Conservation (phyloP, 2,797 vertebrate species). For the Gallirallus australis region DNA sequence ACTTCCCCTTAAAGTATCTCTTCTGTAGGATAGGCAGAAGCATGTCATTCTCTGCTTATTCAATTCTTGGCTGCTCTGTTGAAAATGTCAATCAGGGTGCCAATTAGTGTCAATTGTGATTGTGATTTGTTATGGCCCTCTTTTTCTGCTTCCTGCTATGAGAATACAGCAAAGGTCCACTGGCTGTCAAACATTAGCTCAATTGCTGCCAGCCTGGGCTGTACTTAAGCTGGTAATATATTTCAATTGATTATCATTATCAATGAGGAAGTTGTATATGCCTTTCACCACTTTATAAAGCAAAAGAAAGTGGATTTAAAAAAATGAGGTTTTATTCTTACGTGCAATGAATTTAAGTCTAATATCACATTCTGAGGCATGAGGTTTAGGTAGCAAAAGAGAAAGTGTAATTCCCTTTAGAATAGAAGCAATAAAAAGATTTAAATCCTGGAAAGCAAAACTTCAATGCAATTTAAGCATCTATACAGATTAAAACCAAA, state of each 20-base stretch:
- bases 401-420: neutral
- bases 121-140: neutral
- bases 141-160: neutral
- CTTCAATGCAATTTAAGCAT: neutral
- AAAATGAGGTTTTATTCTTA: neutral
- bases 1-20: neutral
- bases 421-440: neutral
- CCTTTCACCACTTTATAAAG: neutral
- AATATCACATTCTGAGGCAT: neutral
- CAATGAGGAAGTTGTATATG: neutral
- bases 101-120: conserved; percentile 11
- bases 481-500: neutral
- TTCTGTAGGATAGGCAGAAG: neutral
- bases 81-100: conserved; percentile 31
- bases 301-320: neutral
- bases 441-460: neutral
- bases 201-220: no score
- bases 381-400: neutral
- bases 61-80: neutral
- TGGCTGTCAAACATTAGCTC: neutral
- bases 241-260: conserved; percentile 12
- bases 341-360: neutral
- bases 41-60: conserved; percentile 25
- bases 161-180: neutral
- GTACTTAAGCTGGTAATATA: neutral